Evolutionary conservation across 2,113 vertebrate genomes (phyloP).

Genomic region (Coturnix japonica): DNA sequence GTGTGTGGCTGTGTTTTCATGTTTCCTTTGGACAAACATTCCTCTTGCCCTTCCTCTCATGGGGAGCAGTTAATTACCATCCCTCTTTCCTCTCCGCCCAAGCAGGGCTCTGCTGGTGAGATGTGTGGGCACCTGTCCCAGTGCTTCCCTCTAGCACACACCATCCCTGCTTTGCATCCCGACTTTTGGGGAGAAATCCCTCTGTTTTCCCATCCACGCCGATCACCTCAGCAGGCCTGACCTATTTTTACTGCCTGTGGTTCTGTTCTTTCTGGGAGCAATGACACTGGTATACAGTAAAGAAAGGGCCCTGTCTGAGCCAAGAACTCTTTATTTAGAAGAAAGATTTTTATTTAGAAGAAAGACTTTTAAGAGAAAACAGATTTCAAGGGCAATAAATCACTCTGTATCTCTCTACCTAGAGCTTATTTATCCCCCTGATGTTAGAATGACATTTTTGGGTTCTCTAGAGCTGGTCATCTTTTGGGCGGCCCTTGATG

Average conservation of each 20-base stretch:
- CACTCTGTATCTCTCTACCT: background rate
- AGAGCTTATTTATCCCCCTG: background rate
- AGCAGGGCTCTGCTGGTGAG: background rate
- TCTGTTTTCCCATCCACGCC: background rate
- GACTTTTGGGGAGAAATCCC: background rate
- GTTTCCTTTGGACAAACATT: conserved; percentile 11
- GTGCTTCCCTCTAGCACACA: background rate
- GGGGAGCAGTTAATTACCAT: background rate
- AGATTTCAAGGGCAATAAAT: background rate
- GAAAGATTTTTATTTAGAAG: background rate
- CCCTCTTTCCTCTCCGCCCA: background rate
- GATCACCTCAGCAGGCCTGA: background rate
- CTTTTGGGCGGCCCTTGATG: background rate
- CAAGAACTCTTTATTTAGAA: background rate
- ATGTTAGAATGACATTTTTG: background rate
- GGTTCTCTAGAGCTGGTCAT: background rate
- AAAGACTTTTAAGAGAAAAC: conserved; percentile 11
- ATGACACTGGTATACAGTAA: background rate
- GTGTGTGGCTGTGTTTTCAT: background rate
- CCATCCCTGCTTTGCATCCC: background rate
- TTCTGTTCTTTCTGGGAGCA: background rate
- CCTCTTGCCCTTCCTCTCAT: background rate
- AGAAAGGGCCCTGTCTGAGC: background rate
- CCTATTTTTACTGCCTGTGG: background rate
- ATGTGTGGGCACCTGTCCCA: background rate